Base-by-base conservation (phyloP, 1,140 invertebrate genomes). In the Leptestheria dahalacensis region DNA sequence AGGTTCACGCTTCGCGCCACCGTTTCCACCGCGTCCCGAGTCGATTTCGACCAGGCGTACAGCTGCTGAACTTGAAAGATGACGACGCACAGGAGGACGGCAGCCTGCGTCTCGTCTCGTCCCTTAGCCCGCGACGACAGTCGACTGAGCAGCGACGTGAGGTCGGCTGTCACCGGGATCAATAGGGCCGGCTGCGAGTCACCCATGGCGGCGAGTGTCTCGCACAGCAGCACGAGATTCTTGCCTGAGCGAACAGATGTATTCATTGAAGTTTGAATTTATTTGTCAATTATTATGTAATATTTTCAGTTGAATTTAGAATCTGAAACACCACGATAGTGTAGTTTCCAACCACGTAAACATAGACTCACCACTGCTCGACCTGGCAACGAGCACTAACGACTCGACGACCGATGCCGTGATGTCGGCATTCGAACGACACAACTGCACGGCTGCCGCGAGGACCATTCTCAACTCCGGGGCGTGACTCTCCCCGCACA, bases 61-160 rank as follows among this genome's bases (percentile, higher is more conserved):
- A 80, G 79, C 48, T 81, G 80, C 25, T 86, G 75, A 57, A 84
- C 84, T 79, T 94, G 90, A 62, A 93, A 85, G 41, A 93, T 71
- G 51, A 90, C 73, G 0, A 85, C 88, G 66, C 84, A 88, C 2
- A 90, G 71, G 71, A 87, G 83, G 1, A 85, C 78, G 70, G 75
- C 33, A 15, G 53, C 53, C 23, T 21, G 21, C 0, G 33, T 18
- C 20, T 55, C 53, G 15, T 55, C 26, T n/a, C 10, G 15, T 24
- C 1, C 33, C 10, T 55, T n/a, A n/a, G n/a, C 33, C 33, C 33
- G 6, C 15, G 53, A 33, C 15, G 53, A 29, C 1, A 55, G 53
- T n/a, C 33, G 26, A 15, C 21, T 29, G 1, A 55, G 26, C 26
- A 55, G 26, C 1, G 24, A 25, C 26, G 33, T 55, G 15, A 84